Evolutionary conservation across 1,140 invertebrate species (phyloP).

Genomic region (Sitobion miscanthi): DNA sequence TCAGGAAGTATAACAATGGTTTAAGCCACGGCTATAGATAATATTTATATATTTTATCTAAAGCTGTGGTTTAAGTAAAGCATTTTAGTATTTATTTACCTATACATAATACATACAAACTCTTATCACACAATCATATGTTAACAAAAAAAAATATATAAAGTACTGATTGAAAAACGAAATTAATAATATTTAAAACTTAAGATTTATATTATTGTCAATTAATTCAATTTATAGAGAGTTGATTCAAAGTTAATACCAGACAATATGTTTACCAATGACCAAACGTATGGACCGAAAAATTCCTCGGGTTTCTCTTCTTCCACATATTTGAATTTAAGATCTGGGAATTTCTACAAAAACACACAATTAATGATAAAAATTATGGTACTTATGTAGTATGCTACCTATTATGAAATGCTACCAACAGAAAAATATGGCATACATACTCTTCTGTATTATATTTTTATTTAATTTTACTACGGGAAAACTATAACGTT

Average conservation of each 20-base stretch:
- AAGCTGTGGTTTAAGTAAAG: neutral
- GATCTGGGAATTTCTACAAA: conserved; percentile 95
- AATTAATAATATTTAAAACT: conserved; percentile 10
- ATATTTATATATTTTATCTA: neutral
- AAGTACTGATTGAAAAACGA: neutral
- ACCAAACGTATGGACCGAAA: conserved; percentile 99
- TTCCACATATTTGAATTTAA: conserved; percentile 99
- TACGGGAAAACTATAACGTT: no score
- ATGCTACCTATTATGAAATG: no score
- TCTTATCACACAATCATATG: conserved; percentile 42
- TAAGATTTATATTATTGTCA: conserved; percentile 41
- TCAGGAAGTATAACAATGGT: conserved; percentile 20
- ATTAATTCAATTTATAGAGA: conserved; percentile 56
- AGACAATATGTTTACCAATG: conserved; percentile 69
- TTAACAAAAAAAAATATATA: conserved; percentile 45
- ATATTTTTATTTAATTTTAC: no score
- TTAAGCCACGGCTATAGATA: conserved; percentile 8
- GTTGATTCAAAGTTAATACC: conserved; percentile 56
- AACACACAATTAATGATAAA: conserved; percentile 60
- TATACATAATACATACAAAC: neutral
- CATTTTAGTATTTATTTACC: neutral
- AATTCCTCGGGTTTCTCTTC: conserved; percentile 99
- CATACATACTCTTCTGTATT: neutral
- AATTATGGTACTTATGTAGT: neutral
- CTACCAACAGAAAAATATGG: no score